A percentile compares a stretch with the other conserved stretches of the same genome.
These are phyloP conservation scores for Cremastinae sp. DNA, from an alignment of 2,888 invertebrate species.

Conservation along the genomic window DNA sequence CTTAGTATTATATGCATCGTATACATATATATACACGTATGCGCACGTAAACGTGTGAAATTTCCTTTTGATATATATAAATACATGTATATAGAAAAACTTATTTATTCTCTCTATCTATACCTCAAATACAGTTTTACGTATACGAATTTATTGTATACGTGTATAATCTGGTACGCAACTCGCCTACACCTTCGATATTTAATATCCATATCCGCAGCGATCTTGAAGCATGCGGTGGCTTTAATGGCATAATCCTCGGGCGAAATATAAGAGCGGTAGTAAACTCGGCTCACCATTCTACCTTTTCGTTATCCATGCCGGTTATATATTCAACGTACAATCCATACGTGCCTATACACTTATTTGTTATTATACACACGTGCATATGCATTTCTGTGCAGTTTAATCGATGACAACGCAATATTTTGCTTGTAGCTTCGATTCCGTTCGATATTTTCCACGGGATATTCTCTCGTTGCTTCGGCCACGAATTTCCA, in stretches of 20 bases:
- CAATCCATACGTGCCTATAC: constrained; percentile 20
- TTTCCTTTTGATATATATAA: constrained; percentile 11
- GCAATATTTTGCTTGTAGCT: background rate
- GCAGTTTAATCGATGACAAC: background rate
- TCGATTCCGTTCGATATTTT: background rate
- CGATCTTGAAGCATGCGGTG: constrained; percentile 62
- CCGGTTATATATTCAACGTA: constrained; percentile 30
- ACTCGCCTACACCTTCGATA: constrained; percentile 64
- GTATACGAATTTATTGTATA: constrained; percentile 5
- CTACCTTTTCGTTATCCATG: constrained; percentile 51
- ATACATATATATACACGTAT: background rate
- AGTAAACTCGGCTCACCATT: constrained; percentile 62
- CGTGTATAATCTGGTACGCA: constrained; percentile 29
- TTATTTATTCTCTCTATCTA: constrained; percentile 11
- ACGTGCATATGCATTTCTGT: background rate
- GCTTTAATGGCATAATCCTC: constrained; percentile 69
- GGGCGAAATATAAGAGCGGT: constrained; percentile 62
- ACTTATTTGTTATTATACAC: constrained; percentile 4
- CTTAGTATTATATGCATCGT: constrained; percentile 42
- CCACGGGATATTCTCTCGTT: too few species aligned
- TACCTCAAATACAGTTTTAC: constrained; percentile 17
- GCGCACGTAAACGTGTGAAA: too few species aligned
- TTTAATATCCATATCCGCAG: constrained; percentile 70
- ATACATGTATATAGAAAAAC: too few species aligned
- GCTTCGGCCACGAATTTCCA: too few species aligned